Percentiles rank a stretch among this genome's conserved stretches.
These are phyloP conservation scores for Gobio occitaniae DNA, from an alignment of 2,797 vertebrate genomes.

Conservation along the genomic window DNA sequence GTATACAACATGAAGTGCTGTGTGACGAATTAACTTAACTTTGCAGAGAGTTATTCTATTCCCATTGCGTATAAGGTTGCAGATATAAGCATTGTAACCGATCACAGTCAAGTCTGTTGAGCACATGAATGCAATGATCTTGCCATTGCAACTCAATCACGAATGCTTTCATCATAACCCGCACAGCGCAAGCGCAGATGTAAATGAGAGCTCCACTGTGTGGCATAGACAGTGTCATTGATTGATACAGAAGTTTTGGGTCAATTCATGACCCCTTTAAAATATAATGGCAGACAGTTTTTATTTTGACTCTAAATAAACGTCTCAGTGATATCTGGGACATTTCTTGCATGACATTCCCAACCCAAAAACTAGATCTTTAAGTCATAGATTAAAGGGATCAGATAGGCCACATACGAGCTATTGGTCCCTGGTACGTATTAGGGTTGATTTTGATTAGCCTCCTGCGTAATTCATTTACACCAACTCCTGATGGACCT, in stretches of 20 bases:
- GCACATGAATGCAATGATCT: background rate
- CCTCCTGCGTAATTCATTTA: constrained; percentile 87
- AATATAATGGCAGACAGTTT: background rate
- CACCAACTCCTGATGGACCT: constrained; percentile 92
- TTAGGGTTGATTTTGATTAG: constrained; percentile 86
- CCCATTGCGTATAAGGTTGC: background rate
- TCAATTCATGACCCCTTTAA: background rate
- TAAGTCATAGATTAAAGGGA: background rate
- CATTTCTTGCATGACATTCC: background rate
- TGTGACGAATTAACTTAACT: background rate
- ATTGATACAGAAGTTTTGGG: background rate
- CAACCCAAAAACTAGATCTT: background rate
- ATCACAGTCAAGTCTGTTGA: background rate
- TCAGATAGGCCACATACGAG: constrained; percentile 80
- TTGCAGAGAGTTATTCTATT: background rate
- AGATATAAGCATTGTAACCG: background rate
- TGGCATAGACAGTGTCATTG: background rate
- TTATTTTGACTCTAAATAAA: background rate
- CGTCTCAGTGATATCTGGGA: background rate
- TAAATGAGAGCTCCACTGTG: background rate
- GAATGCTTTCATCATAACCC: background rate
- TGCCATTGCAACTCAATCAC: no score
- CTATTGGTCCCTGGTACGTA: constrained; percentile 85
- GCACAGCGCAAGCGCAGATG: background rate
- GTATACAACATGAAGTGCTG: no score